These are phyloP conservation scores for Shargacucullia verbasci DNA, from an alignment of 2,888 invertebrate genomes.

Conservation along the genomic window DNA sequence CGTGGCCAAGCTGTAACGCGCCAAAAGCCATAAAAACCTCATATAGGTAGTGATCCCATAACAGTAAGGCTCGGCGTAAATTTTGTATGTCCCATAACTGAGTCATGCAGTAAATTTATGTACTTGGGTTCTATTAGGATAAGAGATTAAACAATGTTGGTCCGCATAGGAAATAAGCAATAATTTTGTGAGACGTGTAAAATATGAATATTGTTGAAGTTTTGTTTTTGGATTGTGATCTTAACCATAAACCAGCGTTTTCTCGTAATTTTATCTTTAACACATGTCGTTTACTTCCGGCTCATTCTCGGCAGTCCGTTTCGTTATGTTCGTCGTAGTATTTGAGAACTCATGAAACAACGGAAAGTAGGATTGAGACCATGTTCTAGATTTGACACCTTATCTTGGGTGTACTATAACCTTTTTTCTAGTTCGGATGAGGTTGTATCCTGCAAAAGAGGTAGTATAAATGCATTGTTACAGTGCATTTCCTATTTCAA, in stretches of 20 bases:
- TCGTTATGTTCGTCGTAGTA: too few species aligned
- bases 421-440: too few species aligned
- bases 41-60: slow-evolving; percentile 51
- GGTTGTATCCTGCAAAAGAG: too few species aligned
- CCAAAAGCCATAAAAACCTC: slow-evolving; percentile 51
- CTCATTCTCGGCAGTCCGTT: too few species aligned
- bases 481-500: too few species aligned
- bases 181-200: slow-evolving; percentile 21
- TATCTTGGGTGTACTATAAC: too few species aligned
- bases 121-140: slow-evolving; percentile 50
- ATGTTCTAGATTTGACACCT: too few species aligned
- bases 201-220: slow-evolving; percentile 21
- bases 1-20: neutral
- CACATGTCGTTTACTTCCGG: too few species aligned
- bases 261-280: too few species aligned
- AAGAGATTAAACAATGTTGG: slow-evolving; percentile 52
- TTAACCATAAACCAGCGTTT: neutral
- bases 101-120: slow-evolving; percentile 50
- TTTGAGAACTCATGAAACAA: too few species aligned
- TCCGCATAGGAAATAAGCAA: slow-evolving; percentile 34
- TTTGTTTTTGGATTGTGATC: slow-evolving; percentile 1
- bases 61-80: slow-evolving; percentile 43
- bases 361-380: too few species aligned
- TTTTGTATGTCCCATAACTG: slow-evolving; percentile 59
- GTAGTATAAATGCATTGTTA: too few species aligned